Base-by-base conservation (phyloP, 2,797 vertebrate genomes). In the Dallia pectoralis region DNA sequence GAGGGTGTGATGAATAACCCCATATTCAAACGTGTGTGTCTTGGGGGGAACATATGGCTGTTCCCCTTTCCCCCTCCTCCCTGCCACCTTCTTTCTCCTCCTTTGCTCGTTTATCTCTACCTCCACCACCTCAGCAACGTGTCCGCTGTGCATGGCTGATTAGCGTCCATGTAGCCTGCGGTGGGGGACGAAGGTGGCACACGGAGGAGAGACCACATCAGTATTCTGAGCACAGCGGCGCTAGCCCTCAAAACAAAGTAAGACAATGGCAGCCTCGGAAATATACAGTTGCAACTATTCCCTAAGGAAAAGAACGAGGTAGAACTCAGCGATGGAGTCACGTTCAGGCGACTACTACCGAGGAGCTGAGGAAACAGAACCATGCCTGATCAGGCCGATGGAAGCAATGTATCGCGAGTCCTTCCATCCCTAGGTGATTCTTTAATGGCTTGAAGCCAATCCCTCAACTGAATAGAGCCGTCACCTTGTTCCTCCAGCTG, bases 171-270 rank as follows among this genome's bases (percentile, higher is more conserved):
- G 15, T 33, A 30, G 63, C 67, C 47, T 53, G 48, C 25, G 48
- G 27, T 18, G 18, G 44, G 67, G 29, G 51, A 29, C 27, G 16
- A 18, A 6, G 29, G 49, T 29, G 48, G 49, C 1, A 16, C 49
- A 53, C 11, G n/a, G 44, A 53, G 48, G 49, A 53, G 51, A n/a
- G n/a, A 53, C 16, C n/a, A 22, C 4, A 81, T 70, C 30, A 12
- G 68, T 66, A 79, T 69, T 77, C 77, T 79, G 33, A 71, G 61
- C 73, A 72, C 56, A 14, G 49, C 8, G 16, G 59, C 44, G 59
- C 32, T 56, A 48, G 69, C 67, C 70, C 49, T 32, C 16, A 61
- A 19, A 67, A 75, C 32, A 22, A 56, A 67, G 69, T 53, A 32
- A 63, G 22, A 74, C 68, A 70, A 30, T 19, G 48, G 53, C 56